Percentiles rank a stretch among this genome's conserved stretches.
These are phyloP conservation scores for Anneissia japonica DNA, from an alignment of 35 echinoderm and acorn worm species.

Conservation along the genomic window DNA sequence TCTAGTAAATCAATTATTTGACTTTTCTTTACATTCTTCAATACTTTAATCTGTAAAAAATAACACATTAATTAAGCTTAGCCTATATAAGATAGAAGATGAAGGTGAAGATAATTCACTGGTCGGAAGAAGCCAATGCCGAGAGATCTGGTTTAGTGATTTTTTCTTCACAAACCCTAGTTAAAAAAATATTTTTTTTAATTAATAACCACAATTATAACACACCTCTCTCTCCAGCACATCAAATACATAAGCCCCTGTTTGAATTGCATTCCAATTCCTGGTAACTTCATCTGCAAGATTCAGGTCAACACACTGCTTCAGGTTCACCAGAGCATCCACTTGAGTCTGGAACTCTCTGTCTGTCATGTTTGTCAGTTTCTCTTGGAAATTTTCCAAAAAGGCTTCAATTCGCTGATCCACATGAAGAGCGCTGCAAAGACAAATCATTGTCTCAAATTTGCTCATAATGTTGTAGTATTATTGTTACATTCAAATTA, in stretches of 20 bases:
- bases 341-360: constrained; percentile 55
- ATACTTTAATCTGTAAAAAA: background rate
- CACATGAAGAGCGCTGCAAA: constrained; percentile 60
- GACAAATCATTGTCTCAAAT: background rate
- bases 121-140: too few relatives aligned
- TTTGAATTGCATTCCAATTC: constrained; percentile 72
- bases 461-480: background rate
- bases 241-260: constrained; percentile 71
- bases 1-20: background rate
- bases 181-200: too few relatives aligned
- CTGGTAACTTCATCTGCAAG: constrained; percentile 72
- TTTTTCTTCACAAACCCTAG: too few relatives aligned
- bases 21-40: background rate
- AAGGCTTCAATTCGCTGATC: constrained; percentile 84
- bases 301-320: constrained; percentile 58
- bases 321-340: constrained; percentile 72
- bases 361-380: constrained; percentile 4
- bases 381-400: constrained; percentile 46
- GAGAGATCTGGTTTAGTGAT: too few relatives aligned
- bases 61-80: too few relatives aligned
- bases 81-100: too few relatives aligned
- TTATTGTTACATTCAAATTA: background rate
- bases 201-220: too few relatives aligned
- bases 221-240: constrained; percentile 55
- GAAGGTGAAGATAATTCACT: too few relatives aligned